These are phyloP conservation scores for Onychostoma macrolepis DNA, from an alignment of 2,113 vertebrate species.

Conservation along the genomic window DNA sequence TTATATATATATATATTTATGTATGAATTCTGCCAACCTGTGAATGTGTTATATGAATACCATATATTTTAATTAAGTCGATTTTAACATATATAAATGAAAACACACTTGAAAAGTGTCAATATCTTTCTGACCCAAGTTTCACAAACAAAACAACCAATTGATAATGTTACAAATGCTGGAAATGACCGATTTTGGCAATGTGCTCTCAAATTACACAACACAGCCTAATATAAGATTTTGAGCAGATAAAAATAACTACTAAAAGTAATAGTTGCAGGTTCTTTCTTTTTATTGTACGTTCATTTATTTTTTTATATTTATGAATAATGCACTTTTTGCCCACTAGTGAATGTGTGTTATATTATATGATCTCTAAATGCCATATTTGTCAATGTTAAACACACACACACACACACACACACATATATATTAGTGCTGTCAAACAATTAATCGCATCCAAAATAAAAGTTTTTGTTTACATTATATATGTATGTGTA, in stretches of 20 bases:
- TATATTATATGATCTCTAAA: not conserved
- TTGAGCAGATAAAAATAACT: not conserved
- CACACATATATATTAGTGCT: no score
- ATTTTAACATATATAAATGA: not conserved
- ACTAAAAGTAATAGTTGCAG: not conserved
- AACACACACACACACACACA: no score
- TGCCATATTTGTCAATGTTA: not conserved
- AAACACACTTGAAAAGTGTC: not conserved
- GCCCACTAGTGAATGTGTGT: not conserved
- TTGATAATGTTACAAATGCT: not conserved
- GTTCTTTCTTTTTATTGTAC: not conserved
- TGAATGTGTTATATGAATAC: not conserved
- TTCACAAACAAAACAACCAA: not conserved
- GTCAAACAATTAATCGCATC: no score
- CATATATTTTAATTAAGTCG: not conserved
- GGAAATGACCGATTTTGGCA: not conserved
- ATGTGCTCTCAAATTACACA: slow-evolving; percentile 54
- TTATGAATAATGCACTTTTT: not conserved
- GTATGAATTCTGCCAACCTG: not conserved
- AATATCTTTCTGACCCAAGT: not conserved
- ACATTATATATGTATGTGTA: no score
- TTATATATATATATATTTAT: not conserved
- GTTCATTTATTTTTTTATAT: not conserved
- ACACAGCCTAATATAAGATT: not conserved
- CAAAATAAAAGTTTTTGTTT: no score